Evolutionary conservation across 2,888 invertebrate genomes (phyloP).

Genomic region (Theristus sp.): DNA sequence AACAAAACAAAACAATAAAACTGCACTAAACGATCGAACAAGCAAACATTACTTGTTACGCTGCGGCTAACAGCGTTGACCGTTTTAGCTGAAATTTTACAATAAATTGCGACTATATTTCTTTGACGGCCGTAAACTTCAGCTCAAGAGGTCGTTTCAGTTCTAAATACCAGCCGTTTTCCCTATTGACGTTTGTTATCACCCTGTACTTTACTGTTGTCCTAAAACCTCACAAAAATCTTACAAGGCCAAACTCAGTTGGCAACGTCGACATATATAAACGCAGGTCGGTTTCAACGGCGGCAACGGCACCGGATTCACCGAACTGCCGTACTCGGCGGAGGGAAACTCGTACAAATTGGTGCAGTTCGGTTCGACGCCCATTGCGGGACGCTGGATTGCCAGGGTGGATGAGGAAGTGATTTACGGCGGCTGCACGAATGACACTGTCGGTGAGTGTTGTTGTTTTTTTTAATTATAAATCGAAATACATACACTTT

Average conservation of each 20-base stretch:
- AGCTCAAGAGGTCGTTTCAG: no score
- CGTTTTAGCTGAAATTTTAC: background rate
- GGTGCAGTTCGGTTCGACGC: conserved; percentile 12
- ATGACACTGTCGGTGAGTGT: conserved; percentile 15
- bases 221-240: background rate
- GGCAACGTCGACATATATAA: background rate
- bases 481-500: no score
- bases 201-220: background rate
- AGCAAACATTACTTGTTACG: background rate
- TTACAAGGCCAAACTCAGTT: no score
- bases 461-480: no score
- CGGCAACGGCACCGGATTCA: conserved; percentile 56
- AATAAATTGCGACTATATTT: background rate
- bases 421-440: conserved; percentile 61
- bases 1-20: no score
- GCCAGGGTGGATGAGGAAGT: conserved; percentile 84
- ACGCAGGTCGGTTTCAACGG: conserved; percentile 52
- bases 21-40: no score
- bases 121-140: no score
- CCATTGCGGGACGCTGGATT: conserved; percentile 55
- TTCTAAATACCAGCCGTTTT: no score
- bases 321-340: conserved; percentile 15
- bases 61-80: no score
- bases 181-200: no score
- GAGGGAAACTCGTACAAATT: conserved; percentile 14